phyloP scores from a whole-genome alignment of 2,888 invertebrate species.

The Cordylochernes scorpioides region DNA sequence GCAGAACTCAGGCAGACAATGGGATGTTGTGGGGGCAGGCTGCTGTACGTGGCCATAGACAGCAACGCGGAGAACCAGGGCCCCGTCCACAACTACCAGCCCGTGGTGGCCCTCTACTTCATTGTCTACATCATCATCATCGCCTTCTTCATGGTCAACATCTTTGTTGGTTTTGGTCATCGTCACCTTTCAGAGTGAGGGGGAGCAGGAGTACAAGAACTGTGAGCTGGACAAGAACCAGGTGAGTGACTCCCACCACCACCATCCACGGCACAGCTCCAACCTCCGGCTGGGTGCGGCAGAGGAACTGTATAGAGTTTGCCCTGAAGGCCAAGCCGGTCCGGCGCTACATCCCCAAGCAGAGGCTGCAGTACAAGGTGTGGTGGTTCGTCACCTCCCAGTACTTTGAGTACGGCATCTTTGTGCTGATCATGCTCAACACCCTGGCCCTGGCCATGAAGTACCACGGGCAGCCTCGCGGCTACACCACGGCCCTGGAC shows the following conservation, averaged over 20 bases:
- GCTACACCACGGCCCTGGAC: slow-evolving; percentile 62
- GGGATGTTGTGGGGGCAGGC: no score
- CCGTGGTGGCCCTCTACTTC: slow-evolving; percentile 90
- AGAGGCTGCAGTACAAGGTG: slow-evolving; percentile 34
- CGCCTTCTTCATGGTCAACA: slow-evolving; percentile 99
- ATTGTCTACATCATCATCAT: slow-evolving; percentile 99
- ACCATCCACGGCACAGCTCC: no score
- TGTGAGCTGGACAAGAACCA: slow-evolving; percentile 98
- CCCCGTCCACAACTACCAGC: slow-evolving; percentile 90
- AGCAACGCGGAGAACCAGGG: slow-evolving; percentile 82
- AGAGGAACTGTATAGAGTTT: slow-evolving; percentile 87
- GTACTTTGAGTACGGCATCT: slow-evolving; percentile 94
- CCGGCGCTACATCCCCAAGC: slow-evolving; percentile 81
- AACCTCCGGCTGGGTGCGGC: no score
- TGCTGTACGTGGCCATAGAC: slow-evolving; percentile 91
- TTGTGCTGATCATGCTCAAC: slow-evolving; percentile 88
- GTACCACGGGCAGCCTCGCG: slow-evolving; percentile 57
- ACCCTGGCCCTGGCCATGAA: slow-evolving; percentile 91
- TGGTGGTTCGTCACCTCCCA: slow-evolving; percentile 99
- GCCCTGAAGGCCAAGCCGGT: slow-evolving; percentile 38
- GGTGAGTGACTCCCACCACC: slow-evolving; percentile 23
- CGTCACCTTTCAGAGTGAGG: slow-evolving; percentile 98
- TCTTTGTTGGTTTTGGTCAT: slow-evolving; percentile 99
- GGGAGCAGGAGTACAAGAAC: slow-evolving; percentile 96
- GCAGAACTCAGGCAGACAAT: no score